Percentiles rank a stretch among this genome's conserved stretches.
Conservation (phyloP, 2,797 vertebrate species). For the Lateolabrax maculatus region DNA sequence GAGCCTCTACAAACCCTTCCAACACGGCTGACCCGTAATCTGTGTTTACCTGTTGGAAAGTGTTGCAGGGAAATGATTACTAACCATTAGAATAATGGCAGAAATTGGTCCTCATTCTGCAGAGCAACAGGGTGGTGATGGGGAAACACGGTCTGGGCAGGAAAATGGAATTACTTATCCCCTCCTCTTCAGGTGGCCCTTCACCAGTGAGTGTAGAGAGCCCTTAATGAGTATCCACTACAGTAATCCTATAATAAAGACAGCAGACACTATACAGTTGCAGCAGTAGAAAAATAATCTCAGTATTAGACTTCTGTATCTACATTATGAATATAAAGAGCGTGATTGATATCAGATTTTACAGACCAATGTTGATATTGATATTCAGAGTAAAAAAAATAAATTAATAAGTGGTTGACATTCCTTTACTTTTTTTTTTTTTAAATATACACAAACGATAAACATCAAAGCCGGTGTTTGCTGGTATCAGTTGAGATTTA, state of each 20-base stretch:
- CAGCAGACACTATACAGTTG: neutral
- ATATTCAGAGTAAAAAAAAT: neutral
- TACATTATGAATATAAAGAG: neutral
- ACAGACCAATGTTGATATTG: fast-evolving
- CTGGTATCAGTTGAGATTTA: neutral
- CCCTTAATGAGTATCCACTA: slow-evolving; percentile 7
- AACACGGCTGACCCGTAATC: slow-evolving; percentile 65
- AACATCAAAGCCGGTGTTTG: neutral
- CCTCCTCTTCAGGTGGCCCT: slow-evolving; percentile 36
- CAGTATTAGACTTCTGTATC: neutral
- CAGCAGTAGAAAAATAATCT: neutral
- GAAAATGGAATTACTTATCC: neutral
- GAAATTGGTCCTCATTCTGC: slow-evolving; percentile 5
- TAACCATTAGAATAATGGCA: neutral
- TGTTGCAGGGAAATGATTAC: slow-evolving; percentile 22
- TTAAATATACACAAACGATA: neutral
- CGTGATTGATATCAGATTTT: neutral
- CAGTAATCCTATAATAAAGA: neutral
- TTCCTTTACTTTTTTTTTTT: neutral
- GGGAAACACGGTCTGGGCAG: neutral
- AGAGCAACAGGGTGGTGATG: slow-evolving; percentile 70
- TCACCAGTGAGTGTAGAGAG: neutral
- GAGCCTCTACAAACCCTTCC: slow-evolving; percentile 63
- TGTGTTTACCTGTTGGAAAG: slow-evolving; percentile 70
- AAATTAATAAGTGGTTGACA: neutral